Base-by-base conservation (phyloP, 2,797 vertebrate genomes). In the Diplodus sargus region DNA sequence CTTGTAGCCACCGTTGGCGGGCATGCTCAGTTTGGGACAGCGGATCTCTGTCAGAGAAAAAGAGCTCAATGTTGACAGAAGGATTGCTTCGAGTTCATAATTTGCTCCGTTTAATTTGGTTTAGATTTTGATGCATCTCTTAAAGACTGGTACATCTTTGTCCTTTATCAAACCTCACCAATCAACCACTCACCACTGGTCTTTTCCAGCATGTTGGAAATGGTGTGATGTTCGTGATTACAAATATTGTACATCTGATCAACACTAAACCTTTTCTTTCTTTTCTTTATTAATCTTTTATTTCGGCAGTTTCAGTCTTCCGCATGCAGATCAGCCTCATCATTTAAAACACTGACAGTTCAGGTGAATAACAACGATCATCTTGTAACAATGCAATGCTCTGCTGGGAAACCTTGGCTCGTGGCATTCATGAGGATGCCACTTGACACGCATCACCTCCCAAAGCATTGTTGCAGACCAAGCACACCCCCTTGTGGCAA, bases 1-100 rank as follows among this genome's bases (percentile, higher is more conserved):
- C 88, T 98, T 99, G 92, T 96, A 97, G 45, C 97, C 97, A 39
- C 98, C 98, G 0, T 98, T 97, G 58, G 64, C 49, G 0, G 98
- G 97, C 97, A 98, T 98, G 78, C 93, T 81, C 78, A 96, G 92
- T 34, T 96, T 95, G 20, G 95, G 93, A 81, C 98, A 99, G 62
- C 97, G 96, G 76, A 98, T 95, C 92, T 99, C 98, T 99, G 93
- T 49, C 88, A 91, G 68, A 82, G 30, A 34, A 34, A 59, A 56
- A 52, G 20, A 34, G 43, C 3, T 76, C n/a, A 25, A 17, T 10
- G 25, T 76, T 20, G 22, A 17, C 5, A n/a, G 1, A 78, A 18
- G 20, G 23, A 5, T 42, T 71, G 45, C 30, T 54, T 56, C 60
- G 23, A 65, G 39, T 56, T 17, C 2, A 34, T 39, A 60, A 61